phyloP scores from a whole-genome alignment of 2,113 vertebrate genomes.

The Jacana jacana region DNA sequence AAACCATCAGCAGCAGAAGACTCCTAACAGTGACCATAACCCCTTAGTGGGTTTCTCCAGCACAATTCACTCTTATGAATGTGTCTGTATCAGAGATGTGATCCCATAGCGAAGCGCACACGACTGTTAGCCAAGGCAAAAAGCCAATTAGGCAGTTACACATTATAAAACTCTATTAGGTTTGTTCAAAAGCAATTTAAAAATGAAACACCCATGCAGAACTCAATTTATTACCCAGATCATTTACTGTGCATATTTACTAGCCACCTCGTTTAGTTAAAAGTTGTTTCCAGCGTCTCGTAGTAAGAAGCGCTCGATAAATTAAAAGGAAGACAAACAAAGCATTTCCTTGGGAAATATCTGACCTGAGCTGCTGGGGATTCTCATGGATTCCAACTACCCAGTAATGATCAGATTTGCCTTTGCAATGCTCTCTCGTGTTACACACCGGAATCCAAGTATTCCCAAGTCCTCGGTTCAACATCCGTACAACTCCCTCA shows the following conservation, averaged over 20 bases:
- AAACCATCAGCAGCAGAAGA: neutral
- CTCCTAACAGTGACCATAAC: neutral
- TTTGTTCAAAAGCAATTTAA: neutral
- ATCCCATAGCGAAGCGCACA: neutral
- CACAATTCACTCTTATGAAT: neutral
- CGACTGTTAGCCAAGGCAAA: neutral
- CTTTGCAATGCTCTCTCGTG: slow-evolving; percentile 90
- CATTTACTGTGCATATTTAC: neutral
- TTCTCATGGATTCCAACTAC: slow-evolving; percentile 93
- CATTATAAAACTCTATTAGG: neutral
- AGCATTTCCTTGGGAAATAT: neutral
- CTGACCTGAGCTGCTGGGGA: slow-evolving; percentile 93
- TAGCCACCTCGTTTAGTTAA: neutral
- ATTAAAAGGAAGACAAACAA: neutral
- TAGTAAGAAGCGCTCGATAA: neutral
- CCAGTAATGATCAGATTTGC: slow-evolving; percentile 94
- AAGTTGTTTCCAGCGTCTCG: neutral
- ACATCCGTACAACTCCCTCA: slow-evolving; percentile 84
- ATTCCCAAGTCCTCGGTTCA: slow-evolving; percentile 88
- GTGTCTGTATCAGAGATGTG: neutral
- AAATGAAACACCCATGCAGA: neutral
- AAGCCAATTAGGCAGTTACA: neutral
- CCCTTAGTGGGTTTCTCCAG: neutral
- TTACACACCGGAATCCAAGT: slow-evolving; percentile 90
- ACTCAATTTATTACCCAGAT: neutral